Evolutionary conservation across 2,888 invertebrate species (phyloP), one percentile per base, ranked within the genome.

Genomic region (Phortica okadai): DNA sequence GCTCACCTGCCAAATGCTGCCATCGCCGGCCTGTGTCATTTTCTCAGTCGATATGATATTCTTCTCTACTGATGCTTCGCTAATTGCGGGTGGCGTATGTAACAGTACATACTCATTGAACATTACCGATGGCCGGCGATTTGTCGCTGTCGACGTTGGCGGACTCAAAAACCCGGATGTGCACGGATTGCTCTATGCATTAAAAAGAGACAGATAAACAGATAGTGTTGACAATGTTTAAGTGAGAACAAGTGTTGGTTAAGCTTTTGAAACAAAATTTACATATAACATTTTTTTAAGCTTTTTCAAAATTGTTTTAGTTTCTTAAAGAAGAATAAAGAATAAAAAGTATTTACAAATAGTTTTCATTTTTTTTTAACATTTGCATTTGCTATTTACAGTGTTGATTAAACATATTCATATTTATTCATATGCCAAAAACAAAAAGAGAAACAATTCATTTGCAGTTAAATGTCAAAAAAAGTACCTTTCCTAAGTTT

Each of bases 71-170:
- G 86, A 82, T 74, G 90, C 89, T 56, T 90, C 89, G 41, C 87
- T 90, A 14, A 91, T 83, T 11, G 91, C 87, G 10, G 92, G 91
- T 58, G 92, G 92, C 33, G 94, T 94, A 88, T 96, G 96, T 50
- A 96, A 93, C 59, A 96, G 92, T 14, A 97, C 95, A 54, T 96
- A 95, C 89, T 97, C 96, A 88, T 96, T 96, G 92, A 97, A 97
- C 96, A 97, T 97, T 78, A 97, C 97, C 81, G 96, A 96, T 59
- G 97, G 96, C 74, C 96, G 93, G 21, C 97, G 93, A 81, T 95
- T 94, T 76, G 94, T 93, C 74, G 95, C 94, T 67, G 67, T 21
- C 70, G 70, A 88, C 45, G 89, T 88, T 74, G 96, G 95, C 66
- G 96, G 96, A 82, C 95, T 95, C 74, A 96, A 92, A 73, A 96